Evolutionary conservation across 1,140 invertebrate species (phyloP).

Genomic region (Aphidius gifuensis): DNA sequence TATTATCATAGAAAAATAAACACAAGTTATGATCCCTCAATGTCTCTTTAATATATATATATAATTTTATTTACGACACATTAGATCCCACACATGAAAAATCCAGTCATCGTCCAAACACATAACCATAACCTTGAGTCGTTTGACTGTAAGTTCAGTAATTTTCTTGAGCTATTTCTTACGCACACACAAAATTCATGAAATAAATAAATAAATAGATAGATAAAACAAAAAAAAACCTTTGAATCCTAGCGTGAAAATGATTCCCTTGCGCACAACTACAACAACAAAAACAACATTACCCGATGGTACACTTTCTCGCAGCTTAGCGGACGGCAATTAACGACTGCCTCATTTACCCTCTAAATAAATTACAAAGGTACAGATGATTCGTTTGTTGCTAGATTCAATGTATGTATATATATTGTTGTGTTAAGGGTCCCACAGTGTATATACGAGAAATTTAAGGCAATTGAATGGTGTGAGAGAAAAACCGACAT

Average conservation of each 20-base stretch:
- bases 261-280: conserved; percentile 1
- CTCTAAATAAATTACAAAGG: conserved; percentile 50
- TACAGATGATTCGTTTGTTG: conserved; percentile 7
- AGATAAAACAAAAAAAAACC: too few relatives aligned
- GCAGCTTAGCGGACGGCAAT: conserved; percentile 47
- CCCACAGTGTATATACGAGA: conserved; percentile 18
- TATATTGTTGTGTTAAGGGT: conserved; percentile 14
- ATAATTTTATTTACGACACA: too few relatives aligned
- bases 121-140: too few relatives aligned
- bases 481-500: conserved; percentile 13
- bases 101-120: too few relatives aligned
- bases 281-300: background rate
- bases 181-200: conserved; percentile 1
- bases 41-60: too few relatives aligned
- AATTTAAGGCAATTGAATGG: too few relatives aligned
- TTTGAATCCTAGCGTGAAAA: conserved; percentile 13
- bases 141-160: too few relatives aligned
- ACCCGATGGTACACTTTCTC: conserved; percentile 42
- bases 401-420: background rate
- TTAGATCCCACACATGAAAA: too few relatives aligned
- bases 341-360: conserved; percentile 45
- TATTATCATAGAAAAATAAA: too few relatives aligned
- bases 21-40: too few relatives aligned
- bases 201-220: background rate
- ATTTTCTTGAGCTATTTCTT: too few relatives aligned